Percentiles rank a stretch among this genome's conserved stretches.
Conservation (phyloP, 2,888 invertebrate genomes). For the Euphydryas editha region DNA sequence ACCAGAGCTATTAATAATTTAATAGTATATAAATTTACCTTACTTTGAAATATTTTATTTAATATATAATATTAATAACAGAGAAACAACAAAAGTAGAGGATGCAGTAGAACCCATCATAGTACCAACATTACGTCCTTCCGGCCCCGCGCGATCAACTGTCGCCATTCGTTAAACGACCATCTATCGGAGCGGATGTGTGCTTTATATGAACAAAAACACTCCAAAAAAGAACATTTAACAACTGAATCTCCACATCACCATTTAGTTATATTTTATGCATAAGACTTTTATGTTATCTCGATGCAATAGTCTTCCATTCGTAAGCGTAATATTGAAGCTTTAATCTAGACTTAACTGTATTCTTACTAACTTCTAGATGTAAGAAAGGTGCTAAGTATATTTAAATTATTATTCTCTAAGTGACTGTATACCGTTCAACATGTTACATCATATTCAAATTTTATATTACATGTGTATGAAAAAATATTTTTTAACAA, state of each 20-base stretch:
- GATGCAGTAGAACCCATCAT: constrained; percentile 67
- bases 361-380: constrained; percentile 49
- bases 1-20: too few species aligned
- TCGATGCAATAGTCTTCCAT: constrained; percentile 65
- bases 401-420: constrained; percentile 35
- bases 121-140: constrained; percentile 69
- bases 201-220: constrained; percentile 5
- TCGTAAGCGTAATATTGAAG: constrained; percentile 65
- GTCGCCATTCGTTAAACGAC: constrained; percentile 57
- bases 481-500: too few species aligned
- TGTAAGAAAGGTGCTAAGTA: constrained; percentile 48
- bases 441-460: neutral
- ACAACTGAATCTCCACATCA: neutral
- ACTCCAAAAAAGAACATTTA: neutral
- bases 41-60: neutral
- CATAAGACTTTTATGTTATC: constrained; percentile 14
- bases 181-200: neutral
- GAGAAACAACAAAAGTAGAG: constrained; percentile 58
- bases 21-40: too few species aligned
- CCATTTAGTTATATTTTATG: constrained; percentile 12
- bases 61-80: constrained; percentile 45
- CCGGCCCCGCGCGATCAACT: constrained; percentile 62
- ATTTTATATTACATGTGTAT: neutral
- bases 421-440: constrained; percentile 16
- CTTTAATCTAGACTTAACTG: constrained; percentile 74